Percentiles rank a stretch among this genome's conserved stretches.
Evolutionary conservation across 2,797 vertebrate genomes (phyloP).

Genomic region (Myotis vivesi): DNA sequence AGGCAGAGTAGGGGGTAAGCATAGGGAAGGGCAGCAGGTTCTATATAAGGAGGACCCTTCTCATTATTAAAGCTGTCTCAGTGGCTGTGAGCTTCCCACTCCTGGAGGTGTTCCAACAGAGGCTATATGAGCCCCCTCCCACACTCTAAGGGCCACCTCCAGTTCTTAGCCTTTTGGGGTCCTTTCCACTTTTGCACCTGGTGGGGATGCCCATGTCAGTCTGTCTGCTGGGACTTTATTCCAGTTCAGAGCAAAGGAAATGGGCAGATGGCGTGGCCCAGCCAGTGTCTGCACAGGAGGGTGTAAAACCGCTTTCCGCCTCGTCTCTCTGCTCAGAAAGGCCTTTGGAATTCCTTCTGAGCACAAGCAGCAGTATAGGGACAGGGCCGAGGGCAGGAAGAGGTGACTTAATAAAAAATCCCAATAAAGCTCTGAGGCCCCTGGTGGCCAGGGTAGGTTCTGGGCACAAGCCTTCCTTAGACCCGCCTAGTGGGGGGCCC

Average conservation of each 20-base stretch:
- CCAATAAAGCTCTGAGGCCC: slow-evolving; percentile 75
- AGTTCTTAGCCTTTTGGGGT: not conserved
- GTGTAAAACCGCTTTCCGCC: not conserved
- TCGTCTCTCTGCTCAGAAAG: slow-evolving; percentile 33
- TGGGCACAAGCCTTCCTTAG: slow-evolving; percentile 62
- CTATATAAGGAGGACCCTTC: not conserved
- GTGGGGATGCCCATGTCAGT: not conserved
- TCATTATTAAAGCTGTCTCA: not conserved
- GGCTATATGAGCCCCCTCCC: not conserved
- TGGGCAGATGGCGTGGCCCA: not conserved
- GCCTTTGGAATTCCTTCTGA: slow-evolving; percentile 39
- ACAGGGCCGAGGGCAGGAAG: slow-evolving; percentile 60
- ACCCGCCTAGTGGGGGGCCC: slow-evolving; percentile 48
- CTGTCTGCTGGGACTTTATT: slow-evolving; percentile 10
- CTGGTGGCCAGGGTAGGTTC: slow-evolving; percentile 66
- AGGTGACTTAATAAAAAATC: slow-evolving; percentile 78
- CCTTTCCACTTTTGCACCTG: not conserved
- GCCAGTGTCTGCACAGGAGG: not conserved
- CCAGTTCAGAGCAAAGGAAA: not conserved
- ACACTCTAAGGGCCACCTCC: not conserved
- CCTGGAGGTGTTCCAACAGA: not conserved
- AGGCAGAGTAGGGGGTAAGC: not conserved
- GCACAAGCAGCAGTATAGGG: slow-evolving; percentile 35
- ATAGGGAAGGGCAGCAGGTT: not conserved
- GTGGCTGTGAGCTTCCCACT: not conserved